Evolutionary conservation across 2,888 invertebrate species (phyloP), one percentile per base, ranked within the genome.

Genomic region (Dasypogon diadema): DNA sequence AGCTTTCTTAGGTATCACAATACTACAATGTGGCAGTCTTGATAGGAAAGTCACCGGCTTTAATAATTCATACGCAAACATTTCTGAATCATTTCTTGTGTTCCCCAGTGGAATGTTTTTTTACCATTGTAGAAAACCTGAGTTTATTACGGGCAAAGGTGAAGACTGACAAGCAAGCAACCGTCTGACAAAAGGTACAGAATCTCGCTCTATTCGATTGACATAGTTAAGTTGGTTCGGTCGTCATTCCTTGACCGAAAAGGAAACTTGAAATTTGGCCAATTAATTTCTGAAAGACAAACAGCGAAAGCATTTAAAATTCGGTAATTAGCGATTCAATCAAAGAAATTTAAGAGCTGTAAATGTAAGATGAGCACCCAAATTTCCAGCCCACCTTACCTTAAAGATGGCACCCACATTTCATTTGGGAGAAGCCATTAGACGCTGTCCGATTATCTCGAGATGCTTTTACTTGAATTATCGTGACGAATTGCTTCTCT

Each of bases 21-120:
- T 42, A 42, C 42, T 12, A 46, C 65, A 46, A 21, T 14, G 46
- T 37, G 46, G 46, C 21, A 21, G 42, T 12, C 18, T 65, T 48
- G 10, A 46, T 65, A 48, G n/a, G 24, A 24, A 65, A 65, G 48
- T 65, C 65, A 48, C 48, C 22, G 24, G 46, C 24, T 26, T 46
- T 65, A 65, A 65, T 65, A 65, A 65, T 65, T 65, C 65, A 65
- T 22, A 65, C 24, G 65, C 46, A 60, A 60, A 60, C 60, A 37
- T 48, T 42, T 48, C 46, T 24, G 46, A 65, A 65, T 65, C 42
- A 65, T 65, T 65, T 65, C 8, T 48, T 42, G 37, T 21, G 16
- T 48, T 65, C 65, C 65, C 65, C 6, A n/a, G 18, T 24, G 48
- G 48, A n/a, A 10, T 46, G 46, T 22, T 8, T 1, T 42, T 42